Evolutionary conservation across 2,888 invertebrate genomes (phyloP).

Genomic region (Theodoxus fluviatilis): DNA sequence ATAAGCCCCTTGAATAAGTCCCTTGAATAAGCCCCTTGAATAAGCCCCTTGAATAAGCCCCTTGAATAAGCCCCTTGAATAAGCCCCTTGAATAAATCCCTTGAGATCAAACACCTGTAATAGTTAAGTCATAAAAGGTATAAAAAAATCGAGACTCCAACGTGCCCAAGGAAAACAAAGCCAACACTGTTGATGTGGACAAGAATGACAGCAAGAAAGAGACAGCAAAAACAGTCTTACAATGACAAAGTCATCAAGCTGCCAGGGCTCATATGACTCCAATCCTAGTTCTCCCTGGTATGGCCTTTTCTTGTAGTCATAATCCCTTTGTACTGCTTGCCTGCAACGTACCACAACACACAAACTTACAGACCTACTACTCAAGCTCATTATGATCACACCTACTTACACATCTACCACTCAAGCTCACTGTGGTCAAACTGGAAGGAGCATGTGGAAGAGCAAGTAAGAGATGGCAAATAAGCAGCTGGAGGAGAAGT

Average conservation of each 20-base stretch:
- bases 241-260: slow-evolving; percentile 47
- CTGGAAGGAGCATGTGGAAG: too few relatives aligned
- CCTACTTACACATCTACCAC: too few relatives aligned
- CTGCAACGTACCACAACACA: slow-evolving; percentile 33
- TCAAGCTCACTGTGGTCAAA: too few relatives aligned
- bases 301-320: slow-evolving; percentile 47
- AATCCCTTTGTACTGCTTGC: slow-evolving; percentile 44
- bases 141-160: too few relatives aligned
- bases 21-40: too few relatives aligned
- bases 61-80: too few relatives aligned
- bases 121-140: too few relatives aligned
- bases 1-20: too few relatives aligned
- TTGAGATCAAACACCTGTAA: too few relatives aligned
- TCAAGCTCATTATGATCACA: too few relatives aligned
- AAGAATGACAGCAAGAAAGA: not conserved
- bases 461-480: not conserved
- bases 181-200: not conserved
- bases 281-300: slow-evolving; percentile 56
- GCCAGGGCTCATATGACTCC: slow-evolving; percentile 51
- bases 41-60: too few relatives aligned
- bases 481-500: not conserved
- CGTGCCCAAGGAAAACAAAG: not conserved
- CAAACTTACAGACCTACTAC: not conserved
- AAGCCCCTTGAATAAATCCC: too few relatives aligned
- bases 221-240: slow-evolving; percentile 32